Conservation (phyloP, 2,888 invertebrate species). For the Drosophila heteroneura region DNA sequence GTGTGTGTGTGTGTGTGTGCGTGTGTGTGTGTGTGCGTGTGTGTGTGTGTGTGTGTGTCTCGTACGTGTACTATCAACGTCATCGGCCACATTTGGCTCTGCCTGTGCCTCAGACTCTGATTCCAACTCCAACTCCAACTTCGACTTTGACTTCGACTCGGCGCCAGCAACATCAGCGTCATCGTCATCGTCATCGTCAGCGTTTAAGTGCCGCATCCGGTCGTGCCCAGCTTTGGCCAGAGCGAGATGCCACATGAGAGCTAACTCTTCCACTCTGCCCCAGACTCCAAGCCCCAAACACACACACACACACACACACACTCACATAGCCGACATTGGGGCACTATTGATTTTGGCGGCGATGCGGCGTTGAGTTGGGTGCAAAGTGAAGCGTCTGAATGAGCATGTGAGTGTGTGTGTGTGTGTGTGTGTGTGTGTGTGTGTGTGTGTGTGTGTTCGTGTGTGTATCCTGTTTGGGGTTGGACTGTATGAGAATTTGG, state of each 20-base stretch:
- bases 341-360: conserved; percentile 72
- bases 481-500: conserved; percentile 24
- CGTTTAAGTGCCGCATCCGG: conserved; percentile 78
- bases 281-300: conserved; percentile 5
- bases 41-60: conserved; percentile 38
- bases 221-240: conserved; percentile 35
- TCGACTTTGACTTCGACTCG: conserved; percentile 24
- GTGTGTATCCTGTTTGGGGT: conserved; percentile 38
- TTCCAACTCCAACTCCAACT: conserved; percentile 12
- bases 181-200: conserved; percentile 54
- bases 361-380: conserved; percentile 32
- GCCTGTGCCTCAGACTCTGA: conserved; percentile 20
- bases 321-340: conserved; percentile 56
- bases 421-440: too few species aligned
- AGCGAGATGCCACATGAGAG: conserved; percentile 48
- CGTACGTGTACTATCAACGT: conserved; percentile 73
- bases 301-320: conserved; percentile 17
- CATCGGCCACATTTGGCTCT: conserved; percentile 66
- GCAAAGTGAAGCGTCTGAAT: conserved; percentile 14
- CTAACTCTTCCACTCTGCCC: background rate
- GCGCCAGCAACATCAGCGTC: conserved; percentile 39
- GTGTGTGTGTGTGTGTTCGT: conserved; percentile 1
- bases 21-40: conserved; percentile 35
- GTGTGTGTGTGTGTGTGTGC: conserved; percentile 36
- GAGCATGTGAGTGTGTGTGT: conserved; percentile 1